phyloP scores from a whole-genome alignment of 2,888 invertebrate species.

The Heliconius aoede region DNA sequence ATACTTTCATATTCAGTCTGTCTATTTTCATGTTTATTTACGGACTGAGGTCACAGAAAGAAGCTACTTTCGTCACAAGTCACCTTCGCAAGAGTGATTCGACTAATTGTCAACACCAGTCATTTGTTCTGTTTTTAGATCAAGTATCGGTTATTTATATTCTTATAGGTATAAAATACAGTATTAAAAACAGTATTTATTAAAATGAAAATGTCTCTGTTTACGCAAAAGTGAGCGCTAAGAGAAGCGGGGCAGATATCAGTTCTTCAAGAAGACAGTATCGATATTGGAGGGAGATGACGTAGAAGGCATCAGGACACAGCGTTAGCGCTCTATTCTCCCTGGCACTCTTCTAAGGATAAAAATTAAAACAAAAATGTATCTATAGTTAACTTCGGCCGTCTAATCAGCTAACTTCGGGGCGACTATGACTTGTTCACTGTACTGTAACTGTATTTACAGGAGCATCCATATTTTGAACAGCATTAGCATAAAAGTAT shows the following conservation, averaged over 20 bases:
- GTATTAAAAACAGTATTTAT: too few relatives aligned
- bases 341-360: too few relatives aligned
- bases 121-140: not conserved
- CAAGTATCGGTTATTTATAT: not conserved
- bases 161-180: not conserved
- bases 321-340: too few relatives aligned
- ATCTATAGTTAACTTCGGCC: too few relatives aligned
- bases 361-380: too few relatives aligned
- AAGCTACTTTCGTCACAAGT: constrained; percentile 6
- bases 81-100: constrained; percentile 9
- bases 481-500: not conserved
- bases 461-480: not conserved
- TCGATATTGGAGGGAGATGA: not conserved
- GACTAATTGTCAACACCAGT: not conserved
- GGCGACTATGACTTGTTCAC: not conserved
- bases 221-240: not conserved
- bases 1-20: not conserved
- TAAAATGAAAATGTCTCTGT: not conserved
- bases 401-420: too few relatives aligned
- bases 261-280: not conserved
- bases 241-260: not conserved
- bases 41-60: not conserved
- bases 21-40: not conserved
- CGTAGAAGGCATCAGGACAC: not conserved
- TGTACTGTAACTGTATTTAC: not conserved